Evolutionary conservation across 1,140 invertebrate genomes (phyloP), one percentile per base, ranked within the genome.

Genomic region (Bombus impatiens): DNA sequence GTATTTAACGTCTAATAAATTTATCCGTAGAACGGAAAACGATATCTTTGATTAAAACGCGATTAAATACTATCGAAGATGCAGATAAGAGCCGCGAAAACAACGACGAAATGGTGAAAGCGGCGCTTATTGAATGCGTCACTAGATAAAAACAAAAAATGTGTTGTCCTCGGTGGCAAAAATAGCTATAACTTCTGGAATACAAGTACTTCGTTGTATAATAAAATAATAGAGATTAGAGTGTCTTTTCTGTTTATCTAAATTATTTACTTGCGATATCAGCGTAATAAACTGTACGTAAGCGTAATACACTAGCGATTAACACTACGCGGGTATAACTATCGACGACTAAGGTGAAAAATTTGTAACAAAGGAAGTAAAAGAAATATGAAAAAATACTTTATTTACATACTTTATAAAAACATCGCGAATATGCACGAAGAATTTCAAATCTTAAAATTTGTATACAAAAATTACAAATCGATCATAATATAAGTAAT

Each of bases 31-130:
- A 53, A 67, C 59, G 25, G 25, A 4, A 28, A 47, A 35, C 57
- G 72, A 77, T 77, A 83, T 40, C 59, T 18, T 15, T 10, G 81
- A 83, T 83, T 40, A 32, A 53, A 62, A 62, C 22, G 22, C 57
- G 59, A 40, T 53, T 22, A 25, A 28, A 37, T 44, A 77, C 59
- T 18, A 44, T 22, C 10, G 9, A 3, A 44, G 28, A 59, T 35
- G n/a, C 8, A 25, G 57, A 40, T 28, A 75, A 75, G 13, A 10
- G 32, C 15, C 37, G 53, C n/a, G 78, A 80, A 70, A 53, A 53
- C n/a, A 53, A 62, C 32, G 12, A 10, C n/a, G 57, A 57, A 13
- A n/a, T 28, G 47, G 70, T 72, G 70, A 72, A 72, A 72, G 70
- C 70, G 28, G 12, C 12, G 10, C 22, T 40, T 25, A 28, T 28